These are phyloP conservation scores for Argyresthia goedartella DNA, from an alignment of 2,888 invertebrate genomes.

Conservation along the genomic window DNA sequence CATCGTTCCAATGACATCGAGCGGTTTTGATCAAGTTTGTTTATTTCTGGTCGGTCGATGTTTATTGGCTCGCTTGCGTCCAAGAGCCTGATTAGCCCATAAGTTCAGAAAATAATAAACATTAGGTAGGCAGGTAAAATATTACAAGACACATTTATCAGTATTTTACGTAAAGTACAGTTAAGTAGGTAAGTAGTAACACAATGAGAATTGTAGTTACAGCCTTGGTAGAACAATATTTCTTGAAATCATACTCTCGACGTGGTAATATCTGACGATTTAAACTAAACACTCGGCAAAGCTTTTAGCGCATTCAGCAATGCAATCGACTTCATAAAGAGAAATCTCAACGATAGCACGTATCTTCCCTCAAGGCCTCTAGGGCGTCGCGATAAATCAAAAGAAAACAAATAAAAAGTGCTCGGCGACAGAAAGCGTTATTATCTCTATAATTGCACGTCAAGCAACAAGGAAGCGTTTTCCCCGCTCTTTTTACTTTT, in stretches of 20 bases:
- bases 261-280: no score
- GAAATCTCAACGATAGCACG: neutral
- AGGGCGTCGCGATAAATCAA: slow-evolving; percentile 59
- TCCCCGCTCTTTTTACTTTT: slow-evolving; percentile 27
- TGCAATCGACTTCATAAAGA: no score
- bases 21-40: slow-evolving; percentile 19
- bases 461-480: slow-evolving; percentile 49
- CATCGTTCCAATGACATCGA: slow-evolving; percentile 27
- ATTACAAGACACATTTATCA: no score
- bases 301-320: no score
- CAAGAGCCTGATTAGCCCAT: no score
- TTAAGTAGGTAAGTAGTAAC: no score
- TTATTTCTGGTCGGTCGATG: slow-evolving; percentile 22
- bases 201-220: no score
- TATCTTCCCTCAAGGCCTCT: slow-evolving; percentile 7
- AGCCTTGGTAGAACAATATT: no score
- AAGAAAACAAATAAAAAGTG: slow-evolving; percentile 60
- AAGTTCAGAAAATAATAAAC: neutral
- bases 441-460: slow-evolving; percentile 72
- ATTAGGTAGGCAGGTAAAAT: neutral
- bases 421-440: slow-evolving; percentile 63
- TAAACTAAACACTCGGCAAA: no score
- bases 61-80: no score
- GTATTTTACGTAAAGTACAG: no score
- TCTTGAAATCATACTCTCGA: no score